These are phyloP conservation scores for Drosophila kambysellisi DNA, from an alignment of 2,888 invertebrate species.

Conservation along the genomic window DNA sequence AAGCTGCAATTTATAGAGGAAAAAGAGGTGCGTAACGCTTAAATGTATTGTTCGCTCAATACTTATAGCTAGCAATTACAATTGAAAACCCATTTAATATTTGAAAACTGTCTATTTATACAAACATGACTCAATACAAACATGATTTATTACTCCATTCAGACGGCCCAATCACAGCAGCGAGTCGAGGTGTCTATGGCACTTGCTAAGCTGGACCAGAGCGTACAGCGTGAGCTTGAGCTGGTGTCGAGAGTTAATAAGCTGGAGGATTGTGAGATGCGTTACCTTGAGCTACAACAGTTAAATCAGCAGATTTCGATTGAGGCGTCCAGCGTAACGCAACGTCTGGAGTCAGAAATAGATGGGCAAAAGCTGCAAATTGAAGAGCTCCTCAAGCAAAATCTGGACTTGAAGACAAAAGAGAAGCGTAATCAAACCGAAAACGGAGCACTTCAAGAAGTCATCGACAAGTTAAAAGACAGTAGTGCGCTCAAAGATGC, in stretches of 20 bases:
- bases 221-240: not conserved
- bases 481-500: not conserved
- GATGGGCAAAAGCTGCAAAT: not conserved
- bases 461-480: not conserved
- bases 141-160: not conserved
- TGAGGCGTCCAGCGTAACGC: not conserved
- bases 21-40: slow-evolving; percentile 12
- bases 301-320: slow-evolving; percentile 1
- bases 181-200: not conserved
- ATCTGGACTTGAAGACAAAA: not conserved
- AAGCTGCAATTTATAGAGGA: not conserved
- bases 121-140: not conserved
- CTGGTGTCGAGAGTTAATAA: not conserved
- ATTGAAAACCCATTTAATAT: not conserved
- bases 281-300: not conserved
- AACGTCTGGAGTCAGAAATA: not conserved
- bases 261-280: slow-evolving; percentile 1
- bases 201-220: not conserved
- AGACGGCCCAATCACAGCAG: slow-evolving; percentile 8
- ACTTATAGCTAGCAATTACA: not conserved
- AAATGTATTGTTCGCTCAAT: not conserved
- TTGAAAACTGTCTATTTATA: not conserved
- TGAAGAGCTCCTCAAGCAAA: not conserved
- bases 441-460: slow-evolving; percentile 6
- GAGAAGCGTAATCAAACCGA: not conserved